phyloP scores from a whole-genome alignment of 2,888 invertebrate species.

The Pherbina coryleti region DNA sequence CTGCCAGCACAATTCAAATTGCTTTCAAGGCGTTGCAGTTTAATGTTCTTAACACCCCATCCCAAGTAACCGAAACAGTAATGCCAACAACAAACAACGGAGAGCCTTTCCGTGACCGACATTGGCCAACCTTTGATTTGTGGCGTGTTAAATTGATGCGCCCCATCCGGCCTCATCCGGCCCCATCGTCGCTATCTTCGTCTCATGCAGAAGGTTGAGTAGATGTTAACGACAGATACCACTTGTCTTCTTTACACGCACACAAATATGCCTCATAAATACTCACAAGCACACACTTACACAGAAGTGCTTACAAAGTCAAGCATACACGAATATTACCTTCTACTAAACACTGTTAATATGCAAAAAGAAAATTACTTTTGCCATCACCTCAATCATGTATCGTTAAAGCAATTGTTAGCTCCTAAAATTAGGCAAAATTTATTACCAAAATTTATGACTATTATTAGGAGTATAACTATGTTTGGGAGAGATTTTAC shows the following conservation, averaged over 20 bases:
- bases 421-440: neutral
- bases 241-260: neutral
- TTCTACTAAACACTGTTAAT: neutral
- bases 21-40: neutral
- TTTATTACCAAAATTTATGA: neutral
- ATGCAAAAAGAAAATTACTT: conserved; percentile 2
- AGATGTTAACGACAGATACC: neutral
- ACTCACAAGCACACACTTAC: neutral
- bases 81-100: neutral
- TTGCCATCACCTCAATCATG: neutral
- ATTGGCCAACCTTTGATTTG: conserved; percentile 15
- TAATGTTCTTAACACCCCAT: neutral
- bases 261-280: neutral
- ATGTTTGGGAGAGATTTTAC: too few relatives aligned
- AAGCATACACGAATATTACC: neutral
- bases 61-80: neutral
- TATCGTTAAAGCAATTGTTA: neutral
- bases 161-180: neutral
- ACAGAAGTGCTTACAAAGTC: neutral
- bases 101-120: neutral
- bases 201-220: neutral
- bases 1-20: neutral
- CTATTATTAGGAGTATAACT: neutral
- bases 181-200: neutral
- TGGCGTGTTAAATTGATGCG: conserved; percentile 1